Base-by-base conservation (phyloP, 1,140 invertebrate species). In the Pomacea maculata region DNA sequence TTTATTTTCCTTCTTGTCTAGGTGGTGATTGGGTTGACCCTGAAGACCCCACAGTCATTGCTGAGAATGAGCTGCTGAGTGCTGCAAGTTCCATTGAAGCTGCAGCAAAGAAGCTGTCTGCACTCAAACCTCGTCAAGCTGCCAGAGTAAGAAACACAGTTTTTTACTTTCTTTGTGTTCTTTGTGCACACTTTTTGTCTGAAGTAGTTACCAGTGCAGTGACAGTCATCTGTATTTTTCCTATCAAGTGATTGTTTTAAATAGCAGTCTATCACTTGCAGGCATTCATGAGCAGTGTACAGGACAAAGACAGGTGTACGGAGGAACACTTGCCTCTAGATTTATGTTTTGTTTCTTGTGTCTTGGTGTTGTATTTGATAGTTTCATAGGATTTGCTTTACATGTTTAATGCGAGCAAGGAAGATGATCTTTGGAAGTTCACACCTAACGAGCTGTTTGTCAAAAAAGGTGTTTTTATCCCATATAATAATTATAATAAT, bases 11-110 rank as follows among this genome's bases (percentile, higher is more conserved):
- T 61, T 14, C 17, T 21, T 65, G 68, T 74, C 21, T 81, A 91
- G 95, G 95, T 68, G 93, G 94, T 8, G 96, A 98, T 87, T 99
- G 96, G 96, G 96, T 97, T 81, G 97, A 99, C 92, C 97, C 97
- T 0, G 96, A 98, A 88, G 98, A 99, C 92, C 97, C 97, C 0
- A 99, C 97, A 0, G 97, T 98, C 1, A 98, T 99, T 84, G 98
- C 98, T 2, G 98, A 99, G 91, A 99, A 98, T 90, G 98, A 99
- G 91, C 91, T 99, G n/a, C 92, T 99, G 2, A 97, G 97, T 21
- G 98, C 98, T 15, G 98, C 98, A 0, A 97, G 96, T 57, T 98
- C 97, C 34, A 99, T 99, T 80, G 98, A 99, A 92, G 97, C 97
- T 0, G 98, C 98, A 63, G 98, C 98, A 3, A 97, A 96, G 88